phyloP scores from a whole-genome alignment of 2,797 vertebrate genomes.

The Leptodactylus fallax region DNA sequence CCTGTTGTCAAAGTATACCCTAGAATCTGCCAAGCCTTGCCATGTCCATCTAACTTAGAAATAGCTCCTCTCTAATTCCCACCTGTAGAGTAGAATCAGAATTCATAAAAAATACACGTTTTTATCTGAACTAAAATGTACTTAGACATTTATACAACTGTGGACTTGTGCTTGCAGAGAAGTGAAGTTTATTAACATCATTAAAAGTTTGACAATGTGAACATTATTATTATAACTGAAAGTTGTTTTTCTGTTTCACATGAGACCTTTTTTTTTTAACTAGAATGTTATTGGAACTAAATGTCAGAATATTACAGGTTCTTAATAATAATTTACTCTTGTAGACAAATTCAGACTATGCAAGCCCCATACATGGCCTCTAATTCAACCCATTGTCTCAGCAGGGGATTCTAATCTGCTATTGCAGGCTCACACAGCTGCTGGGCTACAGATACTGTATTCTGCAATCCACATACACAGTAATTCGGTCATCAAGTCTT shows the following conservation, averaged over 20 bases:
- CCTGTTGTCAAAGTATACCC: too few relatives aligned
- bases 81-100: too few relatives aligned
- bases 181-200: background rate
- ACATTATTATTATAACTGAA: background rate
- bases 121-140: too few relatives aligned
- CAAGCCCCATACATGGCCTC: background rate
- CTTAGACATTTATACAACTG: background rate
- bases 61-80: too few relatives aligned
- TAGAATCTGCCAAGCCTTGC: too few relatives aligned
- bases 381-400: constrained; percentile 3
- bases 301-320: background rate
- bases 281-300: background rate
- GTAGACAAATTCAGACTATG: background rate
- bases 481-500: too few relatives aligned
- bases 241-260: background rate
- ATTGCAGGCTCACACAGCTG: background rate
- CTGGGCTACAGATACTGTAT: background rate
- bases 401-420: background rate
- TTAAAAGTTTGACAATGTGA: background rate
- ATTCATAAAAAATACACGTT: too few relatives aligned
- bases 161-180: background rate
- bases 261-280: background rate
- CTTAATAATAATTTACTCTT: background rate
- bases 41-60: too few relatives aligned
- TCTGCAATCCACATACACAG: too few relatives aligned